Evolutionary conservation across 2,888 invertebrate genomes (phyloP).

Genomic region (Leucophenga maculata): DNA sequence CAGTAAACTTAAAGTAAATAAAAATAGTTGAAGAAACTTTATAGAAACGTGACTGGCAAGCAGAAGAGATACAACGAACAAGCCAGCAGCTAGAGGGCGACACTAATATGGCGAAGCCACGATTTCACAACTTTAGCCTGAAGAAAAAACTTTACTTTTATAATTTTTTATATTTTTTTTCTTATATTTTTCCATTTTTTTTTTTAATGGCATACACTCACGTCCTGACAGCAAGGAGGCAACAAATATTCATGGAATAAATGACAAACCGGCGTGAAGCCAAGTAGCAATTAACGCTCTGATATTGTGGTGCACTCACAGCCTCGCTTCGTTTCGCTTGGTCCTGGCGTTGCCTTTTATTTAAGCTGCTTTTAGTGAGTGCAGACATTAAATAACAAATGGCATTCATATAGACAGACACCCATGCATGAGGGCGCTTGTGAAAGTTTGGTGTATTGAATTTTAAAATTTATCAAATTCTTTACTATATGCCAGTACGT

Average conservation of each 20-base stretch:
- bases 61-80: neutral
- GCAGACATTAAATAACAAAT: slow-evolving; percentile 1
- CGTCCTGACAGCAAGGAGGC: too few relatives aligned
- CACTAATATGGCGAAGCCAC: neutral
- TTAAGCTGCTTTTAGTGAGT: neutral
- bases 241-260: too few relatives aligned
- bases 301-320: slow-evolving; percentile 55
- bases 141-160: neutral
- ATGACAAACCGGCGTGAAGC: neutral
- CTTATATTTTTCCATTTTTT: too few relatives aligned
- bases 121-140: neutral
- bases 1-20: slow-evolving; percentile 5
- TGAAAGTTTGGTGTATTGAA: too few relatives aligned
- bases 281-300: slow-evolving; percentile 64
- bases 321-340: neutral
- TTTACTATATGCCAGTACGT: too few relatives aligned
- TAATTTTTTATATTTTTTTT: too few relatives aligned
- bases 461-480: too few relatives aligned
- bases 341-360: neutral
- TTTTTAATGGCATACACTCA: too few relatives aligned
- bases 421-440: neutral
- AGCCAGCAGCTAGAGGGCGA: neutral
- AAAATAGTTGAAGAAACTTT: slow-evolving; percentile 12
- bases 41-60: slow-evolving; percentile 56
- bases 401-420: neutral